A percentile compares a stretch with the other conserved stretches of the same genome.
Conservation (phyloP, 1,140 invertebrate species). For the Hyles vespertilio region DNA sequence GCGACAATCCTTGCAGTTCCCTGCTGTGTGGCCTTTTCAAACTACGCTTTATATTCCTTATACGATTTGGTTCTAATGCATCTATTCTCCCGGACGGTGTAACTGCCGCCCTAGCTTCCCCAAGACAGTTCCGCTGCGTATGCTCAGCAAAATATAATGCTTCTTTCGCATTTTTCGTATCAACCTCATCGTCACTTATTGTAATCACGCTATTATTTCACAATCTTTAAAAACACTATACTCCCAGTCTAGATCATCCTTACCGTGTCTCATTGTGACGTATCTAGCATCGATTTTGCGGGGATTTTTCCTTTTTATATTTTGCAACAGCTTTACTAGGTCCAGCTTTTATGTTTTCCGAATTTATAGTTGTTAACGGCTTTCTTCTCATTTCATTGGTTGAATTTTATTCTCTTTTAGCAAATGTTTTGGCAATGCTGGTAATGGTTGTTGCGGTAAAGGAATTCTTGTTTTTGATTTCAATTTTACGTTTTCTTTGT, state of each 20-base stretch:
- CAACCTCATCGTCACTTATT: conserved; percentile 39
- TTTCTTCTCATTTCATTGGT: conserved; percentile 20
- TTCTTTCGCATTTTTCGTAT: conserved; percentile 14
- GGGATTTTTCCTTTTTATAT: conserved; percentile 10
- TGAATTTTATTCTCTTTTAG: conserved; percentile 22
- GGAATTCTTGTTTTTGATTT: conserved; percentile 42
- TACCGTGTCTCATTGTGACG: conserved; percentile 42
- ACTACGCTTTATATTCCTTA: conserved; percentile 57
- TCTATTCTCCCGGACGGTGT: conserved; percentile 33
- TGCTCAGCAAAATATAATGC: conserved; percentile 20
- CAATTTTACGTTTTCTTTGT: conserved; percentile 43
- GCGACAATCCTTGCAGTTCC: conserved; percentile 52
- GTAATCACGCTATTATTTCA: conserved; percentile 22
- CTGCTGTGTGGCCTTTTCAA: conserved; percentile 57
- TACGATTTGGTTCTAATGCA: conserved; percentile 31
- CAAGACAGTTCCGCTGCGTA: conserved; percentile 19
- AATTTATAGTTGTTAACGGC: conserved; percentile 43
- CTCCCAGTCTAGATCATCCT: conserved; percentile 38
- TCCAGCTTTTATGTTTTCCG: conserved; percentile 19
- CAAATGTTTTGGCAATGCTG: conserved; percentile 37
- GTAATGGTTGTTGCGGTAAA: conserved; percentile 42
- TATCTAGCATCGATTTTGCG: conserved; percentile 30
- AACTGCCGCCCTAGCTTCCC: conserved; percentile 15
- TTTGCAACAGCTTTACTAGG: conserved; percentile 25
- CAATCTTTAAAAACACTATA: conserved; percentile 41